Percentiles rank a stretch among this genome's conserved stretches.
phyloP scores from a whole-genome alignment of 2,888 invertebrate genomes.

The Tenthredo mesomela region DNA sequence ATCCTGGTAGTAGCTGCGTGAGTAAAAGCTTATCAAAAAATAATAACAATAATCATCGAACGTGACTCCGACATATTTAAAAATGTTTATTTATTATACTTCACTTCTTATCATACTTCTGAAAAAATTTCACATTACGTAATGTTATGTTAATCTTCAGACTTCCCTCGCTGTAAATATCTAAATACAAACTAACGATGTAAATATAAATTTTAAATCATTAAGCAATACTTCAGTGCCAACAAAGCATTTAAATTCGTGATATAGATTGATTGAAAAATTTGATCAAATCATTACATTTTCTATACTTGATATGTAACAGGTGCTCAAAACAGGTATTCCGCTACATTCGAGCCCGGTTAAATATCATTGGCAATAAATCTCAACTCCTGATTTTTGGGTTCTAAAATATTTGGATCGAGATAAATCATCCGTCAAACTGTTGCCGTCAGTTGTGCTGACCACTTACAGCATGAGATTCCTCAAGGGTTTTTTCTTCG shows the following conservation, averaged over 20 bases:
- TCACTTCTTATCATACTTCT: neutral
- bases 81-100: neutral
- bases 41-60: neutral
- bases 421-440: neutral
- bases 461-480: slow-evolving; percentile 59
- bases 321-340: neutral
- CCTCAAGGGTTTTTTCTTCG: slow-evolving; percentile 61
- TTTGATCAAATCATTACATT: neutral
- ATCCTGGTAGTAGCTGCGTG: neutral
- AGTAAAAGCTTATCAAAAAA: neutral
- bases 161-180: neutral
- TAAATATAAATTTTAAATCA: neutral
- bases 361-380: neutral
- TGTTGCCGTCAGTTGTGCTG: slow-evolving; percentile 57
- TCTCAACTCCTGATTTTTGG: neutral
- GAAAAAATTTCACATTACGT: neutral
- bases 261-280: neutral
- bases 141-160: neutral
- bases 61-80: neutral
- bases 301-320: neutral
- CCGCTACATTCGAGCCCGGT: neutral
- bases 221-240: neutral
- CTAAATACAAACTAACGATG: neutral
- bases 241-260: neutral
- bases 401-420: slow-evolving; percentile 26